These are phyloP conservation scores for Heliconius erato DNA, from an alignment of 2,888 invertebrate genomes.

Conservation along the genomic window DNA sequence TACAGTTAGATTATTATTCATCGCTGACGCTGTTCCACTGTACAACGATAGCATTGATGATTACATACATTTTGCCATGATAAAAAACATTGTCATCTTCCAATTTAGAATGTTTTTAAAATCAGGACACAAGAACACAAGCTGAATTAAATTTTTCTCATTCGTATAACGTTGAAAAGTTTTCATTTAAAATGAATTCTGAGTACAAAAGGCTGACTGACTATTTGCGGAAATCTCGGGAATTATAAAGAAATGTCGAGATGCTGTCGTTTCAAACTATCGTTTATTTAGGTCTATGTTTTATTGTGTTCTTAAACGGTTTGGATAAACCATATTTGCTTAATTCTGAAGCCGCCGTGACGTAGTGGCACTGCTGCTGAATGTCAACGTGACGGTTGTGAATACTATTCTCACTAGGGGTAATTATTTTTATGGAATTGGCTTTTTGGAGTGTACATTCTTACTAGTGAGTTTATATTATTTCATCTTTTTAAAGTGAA, in stretches of 20 bases:
- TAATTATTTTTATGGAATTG: no score
- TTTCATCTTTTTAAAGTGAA: no score
- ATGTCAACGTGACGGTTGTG: no score
- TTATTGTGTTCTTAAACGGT: slow-evolving; percentile 31
- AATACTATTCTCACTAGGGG: no score
- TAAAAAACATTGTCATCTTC: not conserved
- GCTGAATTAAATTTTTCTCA: slow-evolving; percentile 31
- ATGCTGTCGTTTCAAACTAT: slow-evolving; percentile 31
- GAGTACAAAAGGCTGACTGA: slow-evolving; percentile 37
- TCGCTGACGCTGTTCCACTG: no score
- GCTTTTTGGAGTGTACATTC: no score
- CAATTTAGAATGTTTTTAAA: not conserved
- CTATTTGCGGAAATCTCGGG: slow-evolving; percentile 35
- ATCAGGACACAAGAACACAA: slow-evolving; percentile 16
- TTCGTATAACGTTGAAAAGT: slow-evolving; percentile 31
- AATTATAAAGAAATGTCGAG: slow-evolving; percentile 40
- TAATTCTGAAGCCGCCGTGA: not conserved
- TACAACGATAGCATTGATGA: no score
- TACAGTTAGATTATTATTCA: no score
- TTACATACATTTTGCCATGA: not conserved
- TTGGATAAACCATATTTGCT: not conserved
- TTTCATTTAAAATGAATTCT: slow-evolving; percentile 34
- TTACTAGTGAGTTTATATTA: no score
- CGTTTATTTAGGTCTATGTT: slow-evolving; percentile 40
- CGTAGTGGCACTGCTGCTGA: no score